Conservation (phyloP, 2,113 vertebrate genomes). For the Macheiramphus alcinus region DNA sequence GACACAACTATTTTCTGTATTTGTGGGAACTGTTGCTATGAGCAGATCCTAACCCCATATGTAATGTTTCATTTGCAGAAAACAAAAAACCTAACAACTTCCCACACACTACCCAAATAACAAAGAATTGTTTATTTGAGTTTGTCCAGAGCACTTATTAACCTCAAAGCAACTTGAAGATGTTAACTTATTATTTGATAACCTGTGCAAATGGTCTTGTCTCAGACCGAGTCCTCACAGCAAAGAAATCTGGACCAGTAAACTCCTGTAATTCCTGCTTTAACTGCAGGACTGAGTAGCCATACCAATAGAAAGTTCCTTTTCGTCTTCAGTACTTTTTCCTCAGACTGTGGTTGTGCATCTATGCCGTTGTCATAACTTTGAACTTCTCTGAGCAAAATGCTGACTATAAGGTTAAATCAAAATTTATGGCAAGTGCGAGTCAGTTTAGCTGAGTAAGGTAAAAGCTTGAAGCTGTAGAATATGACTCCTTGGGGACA, state of each 20-base stretch:
- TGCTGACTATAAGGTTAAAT: not conserved
- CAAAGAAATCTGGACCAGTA: not conserved
- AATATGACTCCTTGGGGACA: not conserved
- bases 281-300: not conserved
- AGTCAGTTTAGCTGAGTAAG: not conserved
- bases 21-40: constrained; percentile 68
- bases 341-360: not conserved
- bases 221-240: not conserved
- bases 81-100: not conserved
- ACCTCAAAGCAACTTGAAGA: not conserved
- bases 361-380: not conserved
- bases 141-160: not conserved
- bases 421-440: not conserved
- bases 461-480: not conserved
- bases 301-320: not conserved
- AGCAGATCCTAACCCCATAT: constrained; percentile 36
- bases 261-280: not conserved
- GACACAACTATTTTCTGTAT: constrained; percentile 64
- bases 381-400: not conserved
- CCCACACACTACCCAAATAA: not conserved
- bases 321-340: not conserved
- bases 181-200: not conserved
- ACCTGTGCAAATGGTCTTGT: not conserved
- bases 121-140: not conserved
- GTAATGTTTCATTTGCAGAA: constrained; percentile 39